phyloP scores from a whole-genome alignment of 2,888 invertebrate genomes.

The Drosophila merina region DNA sequence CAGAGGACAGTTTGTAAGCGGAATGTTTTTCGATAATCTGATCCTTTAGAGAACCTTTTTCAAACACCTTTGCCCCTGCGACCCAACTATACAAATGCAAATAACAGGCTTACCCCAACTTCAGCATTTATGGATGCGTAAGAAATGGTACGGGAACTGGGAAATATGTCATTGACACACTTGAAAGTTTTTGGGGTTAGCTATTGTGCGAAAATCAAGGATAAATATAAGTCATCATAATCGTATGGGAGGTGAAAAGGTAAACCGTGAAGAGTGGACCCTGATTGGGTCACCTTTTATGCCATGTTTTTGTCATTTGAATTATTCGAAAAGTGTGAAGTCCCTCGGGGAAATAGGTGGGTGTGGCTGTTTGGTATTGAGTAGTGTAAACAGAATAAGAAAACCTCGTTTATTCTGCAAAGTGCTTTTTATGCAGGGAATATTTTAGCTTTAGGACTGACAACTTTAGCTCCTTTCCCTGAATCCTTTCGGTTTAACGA shows the following conservation, averaged over 20 bases:
- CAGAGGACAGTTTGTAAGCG: not conserved
- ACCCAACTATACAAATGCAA: not conserved
- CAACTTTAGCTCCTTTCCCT: not conserved
- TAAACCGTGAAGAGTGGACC: conserved; percentile 47
- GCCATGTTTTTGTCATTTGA: conserved; percentile 49
- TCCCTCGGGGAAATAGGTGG: conserved; percentile 36
- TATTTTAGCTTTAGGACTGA: too few species aligned
- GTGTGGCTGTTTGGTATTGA: conserved; percentile 22
- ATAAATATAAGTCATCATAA: conserved; percentile 11
- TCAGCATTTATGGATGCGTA: not conserved
- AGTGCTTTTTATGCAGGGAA: not conserved
- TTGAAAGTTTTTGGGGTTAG: conserved; percentile 32
- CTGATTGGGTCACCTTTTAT: conserved; percentile 46
- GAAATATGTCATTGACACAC: conserved; percentile 21
- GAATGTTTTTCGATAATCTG: conserved; percentile 1
- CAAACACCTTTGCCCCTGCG: not conserved
- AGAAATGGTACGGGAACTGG: conserved; percentile 2
- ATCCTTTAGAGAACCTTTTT: conserved; percentile 1
- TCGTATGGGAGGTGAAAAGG: conserved; percentile 15
- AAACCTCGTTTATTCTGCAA: conserved; percentile 1
- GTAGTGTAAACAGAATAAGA: conserved; percentile 25
- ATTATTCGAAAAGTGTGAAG: conserved; percentile 47
- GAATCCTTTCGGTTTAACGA: conserved; percentile 22
- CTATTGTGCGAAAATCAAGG: conserved; percentile 6
- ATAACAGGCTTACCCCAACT: not conserved